Base-by-base conservation (phyloP, 1,140 invertebrate genomes). In the Cheumatopsyche charites region DNA sequence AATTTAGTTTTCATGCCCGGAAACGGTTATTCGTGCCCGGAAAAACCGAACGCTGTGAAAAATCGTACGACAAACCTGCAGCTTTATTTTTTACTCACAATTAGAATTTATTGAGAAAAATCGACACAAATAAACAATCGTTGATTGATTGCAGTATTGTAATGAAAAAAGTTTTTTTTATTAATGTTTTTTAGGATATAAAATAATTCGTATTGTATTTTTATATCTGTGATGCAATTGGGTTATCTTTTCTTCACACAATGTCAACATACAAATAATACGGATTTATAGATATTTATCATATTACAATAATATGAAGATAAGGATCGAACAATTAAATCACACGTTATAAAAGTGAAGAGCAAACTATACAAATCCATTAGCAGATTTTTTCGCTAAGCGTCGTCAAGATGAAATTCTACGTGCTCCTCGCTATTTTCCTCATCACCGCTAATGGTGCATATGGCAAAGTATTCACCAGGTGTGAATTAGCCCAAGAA, bases 1-100 rank as follows among this genome's bases (percentile, higher is more conserved):
- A 73, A 73, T 73, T 73, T 63, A 70, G 58, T 73, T 73, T 73
- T 70, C 68, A 70, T 69, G 62, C 72, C 26, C 62, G 68, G 43
- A 63, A 66, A 70, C 63, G 67, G 72, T 67, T 41, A 52, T 61
- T 29, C 49, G 61, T 42, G 36, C 55, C 13, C 52, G 41, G 19
- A 43, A 45, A 42, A 17, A 52, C 6, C 47, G n/a, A 7, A 15
- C 19, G 15, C 47, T 19, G 47, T n/a, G 47, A 52, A 52, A 52
- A 52, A n/a, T 52, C 47, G 15, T 17, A 15, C 47, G n/a, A 17
- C 47, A 52, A 52, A 52, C 19, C 47, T 15, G 29, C 3, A 36
- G 29, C 29, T n/a, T n/a, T n/a, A n/a, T n/a, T n/a, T n/a, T n/a
- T n/a, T n/a, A n/a, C n/a, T n/a, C n/a, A n/a, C n/a, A n/a, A n/a